Evolutionary conservation across 2,888 invertebrate genomes (phyloP).

Genomic region (Cheilosia vernalis): DNA sequence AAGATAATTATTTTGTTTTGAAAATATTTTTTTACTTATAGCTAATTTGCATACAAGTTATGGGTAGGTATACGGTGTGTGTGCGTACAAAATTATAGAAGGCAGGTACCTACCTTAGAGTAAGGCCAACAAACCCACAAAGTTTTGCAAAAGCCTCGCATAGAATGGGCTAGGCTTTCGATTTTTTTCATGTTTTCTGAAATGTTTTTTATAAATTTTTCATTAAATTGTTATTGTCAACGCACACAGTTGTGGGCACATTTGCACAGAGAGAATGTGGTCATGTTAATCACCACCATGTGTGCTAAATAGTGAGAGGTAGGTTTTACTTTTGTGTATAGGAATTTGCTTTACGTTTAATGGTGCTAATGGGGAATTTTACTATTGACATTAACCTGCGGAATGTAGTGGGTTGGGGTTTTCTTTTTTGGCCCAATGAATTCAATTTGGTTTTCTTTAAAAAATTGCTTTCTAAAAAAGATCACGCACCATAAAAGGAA

Average conservation of each 20-base stretch:
- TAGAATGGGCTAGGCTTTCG: constrained; percentile 57
- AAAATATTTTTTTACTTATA: constrained; percentile 3
- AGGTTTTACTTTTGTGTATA: constrained; percentile 4
- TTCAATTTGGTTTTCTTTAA: constrained; percentile 15
- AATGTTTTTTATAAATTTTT: constrained; percentile 3
- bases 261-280: constrained; percentile 22
- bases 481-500: constrained; percentile 20
- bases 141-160: constrained; percentile 21
- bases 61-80: neutral
- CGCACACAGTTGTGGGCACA: neutral
- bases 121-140: constrained; percentile 68
- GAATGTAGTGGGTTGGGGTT: constrained; percentile 2
- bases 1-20: constrained; percentile 18
- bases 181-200: constrained; percentile 11
- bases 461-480: constrained; percentile 48
- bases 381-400: constrained; percentile 42
- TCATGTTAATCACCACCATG: constrained; percentile 28
- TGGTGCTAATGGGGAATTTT: constrained; percentile 46
- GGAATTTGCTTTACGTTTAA: constrained; percentile 40
- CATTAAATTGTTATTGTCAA: neutral
- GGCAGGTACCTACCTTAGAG: constrained; percentile 12
- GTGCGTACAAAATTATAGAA: constrained; percentile 15
- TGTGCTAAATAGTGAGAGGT: constrained; percentile 47
- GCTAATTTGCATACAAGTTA: constrained; percentile 46
- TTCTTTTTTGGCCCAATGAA: constrained; percentile 2